Evolutionary conservation across 1,140 invertebrate genomes (phyloP), one percentile per base, ranked within the genome.

Genomic region (Pseudomyrmex cubaensis): DNA sequence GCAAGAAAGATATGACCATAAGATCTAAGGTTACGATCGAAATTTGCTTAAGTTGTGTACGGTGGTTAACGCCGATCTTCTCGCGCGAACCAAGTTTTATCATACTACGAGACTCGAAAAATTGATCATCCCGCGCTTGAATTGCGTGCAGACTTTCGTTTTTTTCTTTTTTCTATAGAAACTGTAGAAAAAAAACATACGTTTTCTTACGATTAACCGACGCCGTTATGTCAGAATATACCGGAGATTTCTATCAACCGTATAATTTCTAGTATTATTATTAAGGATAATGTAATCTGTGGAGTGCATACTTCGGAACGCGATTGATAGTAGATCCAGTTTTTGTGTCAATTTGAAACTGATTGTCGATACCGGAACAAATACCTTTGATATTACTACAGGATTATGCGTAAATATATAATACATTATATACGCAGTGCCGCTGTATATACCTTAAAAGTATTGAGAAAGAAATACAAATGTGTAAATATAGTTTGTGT

Each of bases 331-430:
- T 25, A 57, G 78, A 84, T 86, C 84, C 87, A 88, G 87, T 82
- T 64, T 64, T 52, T 44, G 80, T 70, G 80, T 66, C 54, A 69
- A 77, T 87, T 90, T 90, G 88, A 85, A 89, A 80, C 88, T 85
- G 88, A 90, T 66, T 90, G 88, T 52, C 86, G 88, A 90, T 44
- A 82, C 88, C 88, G 88, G 88, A 90, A 89, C 88, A 72, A 77
- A 75, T 84, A 86, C 82, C 75, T 89, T 87, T 80, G 69, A 89
- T 35, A 35, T 83, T 82, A 85, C 88, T 90, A 87, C 88, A 87
- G 78, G 73, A 89, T 66, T 89, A 85, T 89, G 84, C 84, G 76
- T 82, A 88, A 35, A 88, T 89, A 89, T 61, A 89, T 72, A 89
- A 77, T 84, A 87, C 63, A 85, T 87, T 73, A 67, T 87, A 87